These are phyloP conservation scores for Aphaenogaster floridana DNA, from an alignment of 1,140 invertebrate genomes.

Conservation along the genomic window DNA sequence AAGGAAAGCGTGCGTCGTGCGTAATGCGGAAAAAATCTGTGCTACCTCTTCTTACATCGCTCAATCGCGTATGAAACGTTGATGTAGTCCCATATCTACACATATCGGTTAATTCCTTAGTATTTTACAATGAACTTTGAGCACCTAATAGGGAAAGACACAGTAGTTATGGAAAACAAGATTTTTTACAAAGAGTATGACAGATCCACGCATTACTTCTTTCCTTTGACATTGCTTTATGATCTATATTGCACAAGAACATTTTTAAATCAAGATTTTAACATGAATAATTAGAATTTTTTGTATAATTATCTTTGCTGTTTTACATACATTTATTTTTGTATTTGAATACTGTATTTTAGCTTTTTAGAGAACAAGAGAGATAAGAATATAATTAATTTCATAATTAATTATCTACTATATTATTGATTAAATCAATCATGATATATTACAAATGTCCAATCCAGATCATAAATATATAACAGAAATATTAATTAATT, in stretches of 20 bases:
- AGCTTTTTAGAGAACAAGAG: constrained; percentile 20
- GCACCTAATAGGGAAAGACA: not conserved
- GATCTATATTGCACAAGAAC: constrained; percentile 47
- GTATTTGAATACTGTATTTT: not conserved
- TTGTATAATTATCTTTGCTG: constrained; percentile 12
- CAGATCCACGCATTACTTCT: not conserved
- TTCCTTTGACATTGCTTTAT: constrained; percentile 35
- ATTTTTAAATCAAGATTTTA: constrained; percentile 33
- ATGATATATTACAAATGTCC: not conserved
- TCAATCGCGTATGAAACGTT: constrained; percentile 12
- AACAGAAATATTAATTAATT: constrained; percentile 37
- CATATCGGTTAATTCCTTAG: not conserved
- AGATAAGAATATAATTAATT: constrained; percentile 22
- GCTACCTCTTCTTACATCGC: not conserved
- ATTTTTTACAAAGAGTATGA: constrained; percentile 42
- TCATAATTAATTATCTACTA: not conserved
- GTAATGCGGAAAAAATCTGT: not conserved
- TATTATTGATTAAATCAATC: not conserved
- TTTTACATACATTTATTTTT: constrained; percentile 6
- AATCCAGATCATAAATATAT: constrained; percentile 2
- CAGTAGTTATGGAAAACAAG: constrained; percentile 25
- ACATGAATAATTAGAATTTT: not conserved
- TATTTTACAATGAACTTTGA: constrained; percentile 36
- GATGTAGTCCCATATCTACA: not conserved
- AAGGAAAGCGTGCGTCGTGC: not conserved